These are phyloP conservation scores for Enteromius radiatus DNA, from an alignment of 2,797 vertebrate species.

Conservation along the genomic window DNA sequence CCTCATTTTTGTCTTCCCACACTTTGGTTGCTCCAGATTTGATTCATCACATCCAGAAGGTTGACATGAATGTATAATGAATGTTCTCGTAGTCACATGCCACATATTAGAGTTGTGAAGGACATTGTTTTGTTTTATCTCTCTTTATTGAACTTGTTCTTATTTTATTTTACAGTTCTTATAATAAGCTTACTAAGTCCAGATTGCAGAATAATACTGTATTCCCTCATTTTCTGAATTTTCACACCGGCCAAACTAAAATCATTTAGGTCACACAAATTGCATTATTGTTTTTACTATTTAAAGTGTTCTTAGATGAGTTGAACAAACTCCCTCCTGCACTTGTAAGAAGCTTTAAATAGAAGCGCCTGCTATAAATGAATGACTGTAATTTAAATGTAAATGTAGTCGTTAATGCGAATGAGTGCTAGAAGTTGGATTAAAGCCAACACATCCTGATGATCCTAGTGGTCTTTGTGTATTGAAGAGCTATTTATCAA, in stretches of 20 bases:
- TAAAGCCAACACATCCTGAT: background rate
- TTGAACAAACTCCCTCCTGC: background rate
- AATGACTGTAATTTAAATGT: conserved; percentile 22
- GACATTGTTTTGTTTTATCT: background rate
- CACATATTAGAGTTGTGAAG: background rate
- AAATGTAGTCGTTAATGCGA: background rate
- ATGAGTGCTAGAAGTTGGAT: background rate
- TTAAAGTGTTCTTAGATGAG: background rate
- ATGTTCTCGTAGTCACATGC: conserved; percentile 22
- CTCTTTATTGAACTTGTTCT: background rate
- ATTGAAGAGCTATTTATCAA: background rate
- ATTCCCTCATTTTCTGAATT: background rate
- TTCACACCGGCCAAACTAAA: background rate
- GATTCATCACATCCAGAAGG: conserved; percentile 20
- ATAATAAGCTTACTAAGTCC: background rate
- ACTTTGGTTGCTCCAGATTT: conserved; percentile 32
- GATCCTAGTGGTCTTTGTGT: background rate
- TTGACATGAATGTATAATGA: conserved; percentile 35
- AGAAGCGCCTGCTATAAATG: background rate
- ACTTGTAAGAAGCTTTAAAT: background rate
- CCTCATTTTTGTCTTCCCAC: conserved; percentile 26
- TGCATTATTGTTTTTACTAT: background rate
- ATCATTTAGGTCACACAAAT: background rate
- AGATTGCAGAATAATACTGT: background rate
- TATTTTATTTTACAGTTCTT: background rate